Base-by-base conservation (phyloP, 2,797 vertebrate species). In the Coregonus ussuriensis region DNA sequence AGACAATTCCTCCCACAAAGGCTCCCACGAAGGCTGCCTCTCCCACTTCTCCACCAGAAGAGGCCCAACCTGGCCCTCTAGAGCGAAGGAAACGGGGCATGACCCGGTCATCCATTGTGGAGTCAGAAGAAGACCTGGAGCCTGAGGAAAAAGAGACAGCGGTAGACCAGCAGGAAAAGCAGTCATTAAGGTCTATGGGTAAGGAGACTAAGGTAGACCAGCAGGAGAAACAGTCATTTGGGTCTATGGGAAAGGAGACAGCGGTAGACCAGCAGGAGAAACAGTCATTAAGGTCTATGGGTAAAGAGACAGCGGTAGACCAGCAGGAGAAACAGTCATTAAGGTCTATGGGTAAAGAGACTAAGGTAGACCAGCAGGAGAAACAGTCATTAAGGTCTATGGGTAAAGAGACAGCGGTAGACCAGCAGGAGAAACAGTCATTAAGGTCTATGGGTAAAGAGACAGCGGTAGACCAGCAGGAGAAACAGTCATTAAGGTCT, bases 41-140 rank as follows among this genome's bases (percentile, higher is more conserved):
- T 79, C 53, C 74, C 71, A 47, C n/a, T 56, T 35, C 29, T 69
- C 3, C 73, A 72, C 11, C 81, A 69, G 86, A 85, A 4, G 74
- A 81, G 3, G 88, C 95, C 92, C 85, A 87, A 88, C 74, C 84
- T 93, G 75, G 93, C 93, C 18, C 94, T 88, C 0, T 95, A 92
- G 87, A 90, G 73, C 93, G 95, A 72, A 95, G 95, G 85, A 97
- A 95, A 86, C 95, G 95, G 56, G 81, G 93, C 9, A 88, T 96
- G 92, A 96, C 95, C 79, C 91, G 95, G 1, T 93, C 95, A 75
- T 96, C 96, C 56, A 95, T 95, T 1, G 84, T 95, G 84, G 93
- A 92, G 81, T 95, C 92, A 80, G 89, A 89, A 56, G 87, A 86
- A 79, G 84, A 88, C 25, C 0, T 35, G 0, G 82, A 89, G 25